A percentile compares a stretch with the other conserved stretches of the same genome.
These are phyloP conservation scores for Astyanax mexicanus DNA, from an alignment of 2,797 vertebrate genomes.

Conservation along the genomic window DNA sequence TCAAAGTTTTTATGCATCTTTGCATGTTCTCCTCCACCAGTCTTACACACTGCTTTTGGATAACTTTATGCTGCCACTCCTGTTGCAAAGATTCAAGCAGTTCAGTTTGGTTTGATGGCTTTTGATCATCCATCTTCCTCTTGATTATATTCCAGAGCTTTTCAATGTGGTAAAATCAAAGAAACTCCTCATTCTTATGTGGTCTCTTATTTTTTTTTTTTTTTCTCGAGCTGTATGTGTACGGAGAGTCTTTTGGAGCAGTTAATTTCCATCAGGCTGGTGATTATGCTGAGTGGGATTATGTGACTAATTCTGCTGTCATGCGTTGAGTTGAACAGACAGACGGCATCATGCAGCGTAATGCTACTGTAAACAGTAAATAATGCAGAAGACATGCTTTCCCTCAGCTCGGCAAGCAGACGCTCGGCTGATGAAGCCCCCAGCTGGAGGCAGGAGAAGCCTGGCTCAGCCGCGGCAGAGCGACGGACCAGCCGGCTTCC, in stretches of 20 bases:
- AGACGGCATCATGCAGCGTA: neutral
- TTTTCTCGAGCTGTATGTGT: no score
- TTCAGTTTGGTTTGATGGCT: no score
- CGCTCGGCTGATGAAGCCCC: constrained; percentile 55
- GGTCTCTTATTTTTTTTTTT: no score
- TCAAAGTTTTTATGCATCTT: no score
- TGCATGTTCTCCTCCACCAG: no score
- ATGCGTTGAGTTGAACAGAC: constrained; percentile 15
- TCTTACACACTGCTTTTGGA: no score
- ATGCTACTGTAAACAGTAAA: constrained; percentile 39
- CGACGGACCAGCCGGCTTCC: constrained; percentile 57
- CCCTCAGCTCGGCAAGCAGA: constrained; percentile 67
- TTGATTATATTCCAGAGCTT: no score
- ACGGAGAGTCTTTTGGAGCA: neutral
- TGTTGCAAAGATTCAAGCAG: no score
- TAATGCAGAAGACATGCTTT: constrained; percentile 34
- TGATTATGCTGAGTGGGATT: constrained; percentile 27
- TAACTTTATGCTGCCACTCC: no score
- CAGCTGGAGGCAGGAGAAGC: constrained; percentile 62
- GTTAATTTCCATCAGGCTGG: neutral
- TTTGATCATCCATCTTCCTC: no score
- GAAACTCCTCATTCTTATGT: no score
- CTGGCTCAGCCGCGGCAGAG: constrained; percentile 52
- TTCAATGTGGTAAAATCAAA: no score
- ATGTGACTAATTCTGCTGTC: constrained; percentile 18